These are phyloP conservation scores for Dastarcus helophoroides DNA, from an alignment of 2,888 invertebrate genomes.

Conservation along the genomic window DNA sequence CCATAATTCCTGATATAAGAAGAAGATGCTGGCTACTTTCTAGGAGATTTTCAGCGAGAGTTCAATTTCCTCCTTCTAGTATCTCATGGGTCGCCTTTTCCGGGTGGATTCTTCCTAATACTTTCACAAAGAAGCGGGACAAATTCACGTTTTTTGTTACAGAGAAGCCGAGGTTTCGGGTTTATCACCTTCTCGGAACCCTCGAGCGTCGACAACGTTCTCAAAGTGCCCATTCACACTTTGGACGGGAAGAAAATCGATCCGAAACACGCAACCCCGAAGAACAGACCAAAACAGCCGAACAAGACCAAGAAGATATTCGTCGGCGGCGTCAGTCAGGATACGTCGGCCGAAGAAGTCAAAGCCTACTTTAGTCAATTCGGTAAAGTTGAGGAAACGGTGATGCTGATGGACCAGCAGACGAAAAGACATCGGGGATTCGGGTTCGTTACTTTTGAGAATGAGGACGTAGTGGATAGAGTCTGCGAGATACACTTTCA, in stretches of 20 bases:
- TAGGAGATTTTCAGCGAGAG: no score
- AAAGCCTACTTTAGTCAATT: slow-evolving; percentile 84
- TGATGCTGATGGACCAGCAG: slow-evolving; percentile 90
- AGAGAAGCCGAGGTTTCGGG: slow-evolving; percentile 90
- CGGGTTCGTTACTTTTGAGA: slow-evolving; percentile 85
- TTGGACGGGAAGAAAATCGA: slow-evolving; percentile 90
- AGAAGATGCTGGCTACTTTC: no score
- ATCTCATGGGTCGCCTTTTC: no score
- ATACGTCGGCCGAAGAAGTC: slow-evolving; percentile 83
- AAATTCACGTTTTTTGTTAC: no score
- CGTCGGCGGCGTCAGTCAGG: slow-evolving; percentile 85
- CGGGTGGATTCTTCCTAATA: no score
- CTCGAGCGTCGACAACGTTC: slow-evolving; percentile 79
- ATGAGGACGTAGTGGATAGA: slow-evolving; percentile 81
- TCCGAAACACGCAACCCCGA: slow-evolving; percentile 87
- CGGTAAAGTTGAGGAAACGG: slow-evolving; percentile 82
- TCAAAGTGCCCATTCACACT: slow-evolving; percentile 82
- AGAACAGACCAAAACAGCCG: slow-evolving; percentile 73
- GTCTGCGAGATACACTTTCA: slow-evolving; percentile 92
- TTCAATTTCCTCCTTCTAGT: no score
- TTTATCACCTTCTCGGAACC: slow-evolving; percentile 91
- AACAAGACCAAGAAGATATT: slow-evolving; percentile 82
- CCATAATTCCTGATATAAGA: no score
- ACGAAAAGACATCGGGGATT: slow-evolving; percentile 85
- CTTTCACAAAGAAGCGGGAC: no score